phyloP scores from a whole-genome alignment of 2,113 vertebrate genomes.

The Oreochromis niloticus region DNA sequence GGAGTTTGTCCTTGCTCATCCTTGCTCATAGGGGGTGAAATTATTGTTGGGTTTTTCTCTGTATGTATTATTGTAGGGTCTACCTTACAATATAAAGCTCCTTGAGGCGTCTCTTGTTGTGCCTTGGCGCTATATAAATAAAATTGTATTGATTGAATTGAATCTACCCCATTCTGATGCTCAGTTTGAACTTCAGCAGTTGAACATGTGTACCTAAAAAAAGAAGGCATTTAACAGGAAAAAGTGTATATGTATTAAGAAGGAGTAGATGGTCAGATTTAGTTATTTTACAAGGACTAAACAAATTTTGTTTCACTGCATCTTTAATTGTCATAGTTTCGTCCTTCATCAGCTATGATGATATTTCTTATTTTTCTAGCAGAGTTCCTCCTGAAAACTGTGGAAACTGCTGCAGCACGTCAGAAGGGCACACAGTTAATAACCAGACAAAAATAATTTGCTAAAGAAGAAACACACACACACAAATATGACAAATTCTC shows the following conservation, averaged over 20 bases:
- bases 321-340: not conserved
- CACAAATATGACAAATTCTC: not conserved
- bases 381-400: not conserved
- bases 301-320: not conserved
- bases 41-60: not conserved
- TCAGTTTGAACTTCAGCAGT: not conserved
- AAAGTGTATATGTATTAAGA: not conserved
- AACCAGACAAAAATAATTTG: not conserved
- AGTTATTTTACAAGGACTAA: not conserved
- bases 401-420: not conserved
- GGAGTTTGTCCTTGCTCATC: not conserved
- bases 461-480: not conserved
- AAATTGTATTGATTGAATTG: not conserved
- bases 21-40: not conserved
- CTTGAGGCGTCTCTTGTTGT: not conserved
- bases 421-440: not conserved
- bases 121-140: not conserved
- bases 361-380: not conserved
- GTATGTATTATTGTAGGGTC: not conserved
- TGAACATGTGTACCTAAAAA: not conserved
- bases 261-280: not conserved
- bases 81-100: not conserved
- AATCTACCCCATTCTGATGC: not conserved
- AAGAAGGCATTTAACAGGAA: not conserved
- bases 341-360: not conserved